phyloP scores from a whole-genome alignment of 2,113 vertebrate genomes.

The Tetrax tetrax region DNA sequence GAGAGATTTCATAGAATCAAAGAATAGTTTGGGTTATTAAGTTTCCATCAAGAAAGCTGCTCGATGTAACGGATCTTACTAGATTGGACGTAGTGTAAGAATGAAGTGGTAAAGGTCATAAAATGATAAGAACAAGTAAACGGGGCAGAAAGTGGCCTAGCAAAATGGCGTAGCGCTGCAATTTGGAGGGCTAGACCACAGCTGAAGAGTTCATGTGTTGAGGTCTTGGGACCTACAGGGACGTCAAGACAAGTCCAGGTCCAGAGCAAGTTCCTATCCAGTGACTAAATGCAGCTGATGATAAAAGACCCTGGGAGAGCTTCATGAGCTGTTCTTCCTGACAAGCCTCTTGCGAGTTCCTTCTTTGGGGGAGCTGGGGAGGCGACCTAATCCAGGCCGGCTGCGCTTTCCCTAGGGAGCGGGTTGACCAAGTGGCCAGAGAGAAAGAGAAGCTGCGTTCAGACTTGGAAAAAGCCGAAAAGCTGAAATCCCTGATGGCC shows the following conservation, averaged over 20 bases:
- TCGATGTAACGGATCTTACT: not conserved
- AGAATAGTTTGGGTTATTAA: too few relatives aligned
- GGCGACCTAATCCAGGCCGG: not conserved
- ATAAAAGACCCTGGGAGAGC: not conserved
- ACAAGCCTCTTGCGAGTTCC: not conserved
- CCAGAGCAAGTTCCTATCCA: not conserved
- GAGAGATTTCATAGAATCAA: not conserved
- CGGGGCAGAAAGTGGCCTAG: not conserved
- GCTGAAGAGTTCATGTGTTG: not conserved
- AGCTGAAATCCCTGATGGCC: slow-evolving; percentile 89
- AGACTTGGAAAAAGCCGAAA: slow-evolving; percentile 91
- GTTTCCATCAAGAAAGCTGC: not conserved
- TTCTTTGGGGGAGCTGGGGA: not conserved
- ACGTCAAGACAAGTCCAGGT: not conserved
- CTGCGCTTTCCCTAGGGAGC: slow-evolving; percentile 76
- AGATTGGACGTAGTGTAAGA: not conserved
- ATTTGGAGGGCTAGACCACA: rapidly evolving
- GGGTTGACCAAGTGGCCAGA: slow-evolving; percentile 83
- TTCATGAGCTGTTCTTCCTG: not conserved
- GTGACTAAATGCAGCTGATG: not conserved
- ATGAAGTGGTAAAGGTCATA: not conserved
- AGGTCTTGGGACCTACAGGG: not conserved
- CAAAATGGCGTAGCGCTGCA: not conserved
- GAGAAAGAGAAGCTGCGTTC: slow-evolving; percentile 90
- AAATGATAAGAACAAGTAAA: not conserved